Conservation (phyloP, 2,113 vertebrate genomes). For the Pionites leucogaster region DNA sequence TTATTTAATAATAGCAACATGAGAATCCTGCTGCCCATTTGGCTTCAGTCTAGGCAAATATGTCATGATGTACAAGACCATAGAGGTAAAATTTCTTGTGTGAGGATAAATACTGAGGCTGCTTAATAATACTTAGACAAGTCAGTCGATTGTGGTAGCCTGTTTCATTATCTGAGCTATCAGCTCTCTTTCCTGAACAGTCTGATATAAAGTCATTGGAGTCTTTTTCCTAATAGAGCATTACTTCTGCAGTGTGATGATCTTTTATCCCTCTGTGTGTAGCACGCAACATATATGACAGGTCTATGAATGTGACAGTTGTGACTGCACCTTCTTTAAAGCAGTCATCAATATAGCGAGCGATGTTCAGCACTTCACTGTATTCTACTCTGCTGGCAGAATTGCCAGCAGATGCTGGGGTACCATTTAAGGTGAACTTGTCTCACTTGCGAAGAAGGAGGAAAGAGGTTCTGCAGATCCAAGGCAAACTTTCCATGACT, state of each 20-base stretch:
- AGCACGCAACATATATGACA: fast-evolving
- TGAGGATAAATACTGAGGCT: not conserved
- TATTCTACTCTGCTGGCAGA: not conserved
- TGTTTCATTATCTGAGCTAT: not conserved
- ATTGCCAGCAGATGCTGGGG: not conserved
- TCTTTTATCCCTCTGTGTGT: not conserved
- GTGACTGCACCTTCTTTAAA: not conserved
- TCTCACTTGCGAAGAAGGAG: not conserved
- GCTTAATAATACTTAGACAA: not conserved
- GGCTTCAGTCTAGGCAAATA: not conserved
- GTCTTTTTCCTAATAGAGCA: not conserved
- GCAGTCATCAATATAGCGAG: fast-evolving
- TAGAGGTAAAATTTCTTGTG: not conserved
- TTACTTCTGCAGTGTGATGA: not conserved
- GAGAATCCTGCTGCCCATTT: not conserved
- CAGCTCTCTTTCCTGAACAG: not conserved
- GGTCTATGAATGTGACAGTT: not conserved
- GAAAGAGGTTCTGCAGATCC: not conserved
- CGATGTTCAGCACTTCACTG: not conserved
- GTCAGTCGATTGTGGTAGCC: not conserved
- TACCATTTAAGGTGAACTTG: not conserved
- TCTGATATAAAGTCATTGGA: not conserved
- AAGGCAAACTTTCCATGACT: not conserved
- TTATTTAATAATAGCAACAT: not conserved
- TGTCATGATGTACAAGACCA: not conserved